These are phyloP conservation scores for Gymnoscelis rufifasciata DNA, from an alignment of 2,888 invertebrate species.

Conservation along the genomic window DNA sequence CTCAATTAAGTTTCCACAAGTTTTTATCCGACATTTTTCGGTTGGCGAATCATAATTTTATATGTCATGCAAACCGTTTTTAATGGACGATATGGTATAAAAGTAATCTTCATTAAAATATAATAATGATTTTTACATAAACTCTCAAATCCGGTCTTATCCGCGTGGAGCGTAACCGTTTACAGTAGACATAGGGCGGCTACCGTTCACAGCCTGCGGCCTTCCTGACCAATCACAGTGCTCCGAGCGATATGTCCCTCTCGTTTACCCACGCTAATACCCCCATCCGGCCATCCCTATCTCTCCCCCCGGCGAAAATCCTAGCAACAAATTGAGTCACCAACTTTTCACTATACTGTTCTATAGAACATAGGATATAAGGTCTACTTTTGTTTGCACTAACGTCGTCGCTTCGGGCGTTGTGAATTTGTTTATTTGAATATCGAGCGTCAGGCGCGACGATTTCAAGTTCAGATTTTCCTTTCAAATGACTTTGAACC, in stretches of 20 bases:
- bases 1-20: too few relatives aligned
- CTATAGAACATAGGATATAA: conserved; percentile 33
- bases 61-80: not conserved
- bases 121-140: conserved; percentile 4
- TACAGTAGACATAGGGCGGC: conserved; percentile 80
- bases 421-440: conserved; percentile 70
- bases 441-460: conserved; percentile 78
- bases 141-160: conserved; percentile 45
- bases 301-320: conserved; percentile 75
- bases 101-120: too few relatives aligned
- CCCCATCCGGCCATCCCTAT: conserved; percentile 57
- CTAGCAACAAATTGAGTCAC: conserved; percentile 47
- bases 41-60: too few relatives aligned
- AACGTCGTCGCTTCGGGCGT: conserved; percentile 54
- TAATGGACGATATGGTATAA: not conserved
- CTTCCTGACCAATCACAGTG: conserved; percentile 80
- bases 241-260: conserved; percentile 73
- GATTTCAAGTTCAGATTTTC: conserved; percentile 78
- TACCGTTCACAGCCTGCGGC: conserved; percentile 80
- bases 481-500: conserved; percentile 63
- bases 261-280: conserved; percentile 42
- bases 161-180: conserved; percentile 56
- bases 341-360: conserved; percentile 38
- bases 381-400: conserved; percentile 43
- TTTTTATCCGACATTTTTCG: too few relatives aligned